Evolutionary conservation across 2,797 vertebrate species (phyloP), one percentile per base, ranked within the genome.

Genomic region (Urophycis tenuis): DNA sequence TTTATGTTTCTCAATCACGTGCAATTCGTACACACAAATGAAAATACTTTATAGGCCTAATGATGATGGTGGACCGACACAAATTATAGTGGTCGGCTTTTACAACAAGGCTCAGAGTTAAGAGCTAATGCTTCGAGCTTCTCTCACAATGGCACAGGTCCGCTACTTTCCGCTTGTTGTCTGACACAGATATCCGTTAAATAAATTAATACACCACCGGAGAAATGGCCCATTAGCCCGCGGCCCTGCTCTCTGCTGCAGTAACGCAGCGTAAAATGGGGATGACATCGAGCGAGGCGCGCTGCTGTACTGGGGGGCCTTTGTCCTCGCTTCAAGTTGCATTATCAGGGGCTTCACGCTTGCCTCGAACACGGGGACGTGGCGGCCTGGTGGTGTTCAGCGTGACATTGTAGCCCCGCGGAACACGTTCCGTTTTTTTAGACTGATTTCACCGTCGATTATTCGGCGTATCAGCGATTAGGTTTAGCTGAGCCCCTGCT

Each of bases 301-400:
- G 71, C 29, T 78, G 80, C 78, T 87, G 74, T 83, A 79, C 81
- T 81, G 75, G 80, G 78, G 71, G 84, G 80, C 92, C 70, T 90
- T 94, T 94, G 91, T 93, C 84, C 78, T 1, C 33, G 39, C 11
- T 82, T 77, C 74, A 76, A 77, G 75, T 76, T 78, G 81, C 84
- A 89, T 91, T 89, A 88, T 89, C 78, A 72, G 86, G 81, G 41
- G 81, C 92, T 92, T 91, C 92, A 94, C 92, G 92, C 91, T 89
- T 83, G 81, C 76, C 78, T 87, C 86, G 53, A 84, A 90, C 90
- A 88, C 74, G 78, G 34, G 81, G 91, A 84, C 88, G 82, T 88
- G 79, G 19, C 53, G 22, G 60, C n/a, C n/a, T n/a, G 60, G 2
- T 17, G 22, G 60, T 3, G 45, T 67, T 67, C 25, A 67, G 60